Percentiles rank a stretch among this genome's conserved stretches.
phyloP scores from a whole-genome alignment of 2,113 vertebrate species.

The Meriones unguiculatus region DNA sequence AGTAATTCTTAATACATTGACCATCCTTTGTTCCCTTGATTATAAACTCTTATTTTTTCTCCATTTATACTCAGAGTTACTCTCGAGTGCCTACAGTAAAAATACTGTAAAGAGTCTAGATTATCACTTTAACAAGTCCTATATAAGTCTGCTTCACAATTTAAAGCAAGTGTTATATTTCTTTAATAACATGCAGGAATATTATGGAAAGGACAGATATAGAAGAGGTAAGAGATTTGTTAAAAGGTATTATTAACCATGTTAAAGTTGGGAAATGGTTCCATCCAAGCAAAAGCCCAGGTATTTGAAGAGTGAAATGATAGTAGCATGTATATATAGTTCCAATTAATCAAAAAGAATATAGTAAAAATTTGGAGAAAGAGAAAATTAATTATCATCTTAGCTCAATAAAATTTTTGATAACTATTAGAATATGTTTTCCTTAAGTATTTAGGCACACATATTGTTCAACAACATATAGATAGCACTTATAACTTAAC shows the following conservation, averaged over 20 bases:
- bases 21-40: neutral
- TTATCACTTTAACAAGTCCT: neutral
- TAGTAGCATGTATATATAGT: neutral
- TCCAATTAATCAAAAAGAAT: neutral
- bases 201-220: neutral
- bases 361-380: neutral
- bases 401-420: neutral
- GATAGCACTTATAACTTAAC: neutral
- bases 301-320: neutral
- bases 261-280: neutral
- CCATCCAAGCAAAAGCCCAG: neutral
- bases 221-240: neutral
- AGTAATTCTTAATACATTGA: neutral
- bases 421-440: neutral
- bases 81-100: neutral
- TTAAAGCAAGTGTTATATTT: neutral
- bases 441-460: neutral
- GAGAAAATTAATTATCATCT: neutral
- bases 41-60: neutral
- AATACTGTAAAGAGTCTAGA: neutral
- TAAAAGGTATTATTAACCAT: neutral
- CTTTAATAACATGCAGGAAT: neutral
- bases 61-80: neutral
- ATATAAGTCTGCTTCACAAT: neutral
- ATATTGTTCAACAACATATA: neutral